These are phyloP conservation scores for Rhynchotus rufescens DNA, from an alignment of 2,797 vertebrate species.

Conservation along the genomic window DNA sequence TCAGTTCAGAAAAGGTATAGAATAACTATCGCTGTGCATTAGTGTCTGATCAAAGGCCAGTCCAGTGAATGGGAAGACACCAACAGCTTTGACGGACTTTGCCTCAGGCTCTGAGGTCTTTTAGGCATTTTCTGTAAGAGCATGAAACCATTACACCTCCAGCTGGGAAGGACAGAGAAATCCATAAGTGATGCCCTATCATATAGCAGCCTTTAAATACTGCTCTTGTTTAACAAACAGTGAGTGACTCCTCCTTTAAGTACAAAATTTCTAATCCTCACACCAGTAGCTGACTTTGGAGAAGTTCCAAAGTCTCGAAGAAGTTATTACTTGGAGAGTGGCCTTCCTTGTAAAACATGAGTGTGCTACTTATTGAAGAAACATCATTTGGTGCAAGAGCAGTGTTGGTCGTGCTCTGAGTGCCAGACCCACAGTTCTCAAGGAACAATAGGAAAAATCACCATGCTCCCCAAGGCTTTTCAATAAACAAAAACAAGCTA, in stretches of 20 bases:
- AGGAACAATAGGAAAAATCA: constrained; percentile 39
- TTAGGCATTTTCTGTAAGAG: constrained; percentile 36
- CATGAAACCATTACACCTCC: constrained; percentile 38
- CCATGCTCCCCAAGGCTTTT: not conserved
- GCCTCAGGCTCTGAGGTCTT: constrained; percentile 46
- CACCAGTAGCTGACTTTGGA: not conserved
- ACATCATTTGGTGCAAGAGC: not conserved
- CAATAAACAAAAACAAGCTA: constrained; percentile 54
- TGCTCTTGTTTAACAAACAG: not conserved
- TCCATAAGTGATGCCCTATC: not conserved
- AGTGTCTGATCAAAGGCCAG: constrained; percentile 55
- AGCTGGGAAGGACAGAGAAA: constrained; percentile 35
- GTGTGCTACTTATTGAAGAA: not conserved
- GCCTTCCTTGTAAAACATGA: not conserved
- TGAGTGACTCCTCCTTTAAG: not conserved
- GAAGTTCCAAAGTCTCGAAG: not conserved
- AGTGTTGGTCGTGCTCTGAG: not conserved
- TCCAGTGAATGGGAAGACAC: not conserved
- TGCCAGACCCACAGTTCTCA: constrained; percentile 33
- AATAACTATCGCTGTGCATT: not conserved
- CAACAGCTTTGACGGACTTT: constrained; percentile 21
- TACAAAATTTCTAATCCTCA: constrained; percentile 8
- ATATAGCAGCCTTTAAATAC: not conserved
- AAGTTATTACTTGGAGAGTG: not conserved
- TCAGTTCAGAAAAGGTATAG: constrained; percentile 11